Evolutionary conservation across 2,113 vertebrate species (phyloP).

Genomic region (Oncorhynchus kisutch): DNA sequence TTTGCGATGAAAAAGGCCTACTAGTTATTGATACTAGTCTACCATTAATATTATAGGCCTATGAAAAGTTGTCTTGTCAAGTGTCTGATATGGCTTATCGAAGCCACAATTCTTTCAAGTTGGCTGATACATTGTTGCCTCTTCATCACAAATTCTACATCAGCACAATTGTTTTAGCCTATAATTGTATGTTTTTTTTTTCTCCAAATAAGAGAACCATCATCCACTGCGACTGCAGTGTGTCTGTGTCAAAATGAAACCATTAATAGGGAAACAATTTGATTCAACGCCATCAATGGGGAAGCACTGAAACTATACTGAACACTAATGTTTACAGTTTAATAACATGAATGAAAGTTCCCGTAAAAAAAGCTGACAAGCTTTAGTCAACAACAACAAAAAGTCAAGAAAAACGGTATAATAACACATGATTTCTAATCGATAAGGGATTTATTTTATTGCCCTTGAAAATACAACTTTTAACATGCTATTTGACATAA

Average conservation of each 20-base stretch:
- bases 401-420: neutral
- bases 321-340: neutral
- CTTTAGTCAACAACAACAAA: neutral
- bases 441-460: neutral
- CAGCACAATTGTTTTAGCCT: too few species aligned
- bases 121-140: too few species aligned
- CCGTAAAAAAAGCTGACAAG: conserved; percentile 4
- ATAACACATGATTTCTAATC: neutral
- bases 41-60: neutral
- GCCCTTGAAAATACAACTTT: neutral
- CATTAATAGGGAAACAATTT: too few species aligned
- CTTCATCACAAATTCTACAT: too few species aligned
- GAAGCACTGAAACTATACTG: too few species aligned
- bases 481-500: neutral
- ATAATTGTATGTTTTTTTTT: too few species aligned
- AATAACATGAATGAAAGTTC: conserved; percentile 1
- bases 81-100: too few species aligned
- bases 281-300: too few species aligned
- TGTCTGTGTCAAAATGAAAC: too few species aligned
- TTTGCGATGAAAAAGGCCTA: neutral
- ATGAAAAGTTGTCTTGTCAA: neutral
- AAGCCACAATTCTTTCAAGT: too few species aligned
- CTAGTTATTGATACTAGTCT: neutral
- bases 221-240: too few species aligned
- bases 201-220: too few species aligned